A percentile compares a stretch with the other conserved stretches of the same genome.
Conservation (phyloP, 2,113 vertebrate genomes). For the Mesitornis unicolor region DNA sequence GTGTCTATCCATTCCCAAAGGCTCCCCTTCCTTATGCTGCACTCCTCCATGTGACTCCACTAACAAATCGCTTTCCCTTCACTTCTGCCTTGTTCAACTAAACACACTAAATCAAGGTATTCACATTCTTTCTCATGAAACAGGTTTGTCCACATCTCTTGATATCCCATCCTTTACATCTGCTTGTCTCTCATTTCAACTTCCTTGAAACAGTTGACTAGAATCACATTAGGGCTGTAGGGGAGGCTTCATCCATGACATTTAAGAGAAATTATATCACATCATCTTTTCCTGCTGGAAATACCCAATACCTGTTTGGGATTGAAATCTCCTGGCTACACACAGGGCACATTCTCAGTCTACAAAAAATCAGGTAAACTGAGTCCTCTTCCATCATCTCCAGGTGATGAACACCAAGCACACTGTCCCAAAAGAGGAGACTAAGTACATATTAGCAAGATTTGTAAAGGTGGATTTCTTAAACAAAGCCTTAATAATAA, state of each 20-base stretch:
- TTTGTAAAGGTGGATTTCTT: not conserved
- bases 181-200: not conserved
- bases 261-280: not conserved
- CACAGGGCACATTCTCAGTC: not conserved
- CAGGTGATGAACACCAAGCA: not conserved
- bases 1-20: not conserved
- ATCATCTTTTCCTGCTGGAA: not conserved
- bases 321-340: not conserved
- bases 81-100: not conserved
- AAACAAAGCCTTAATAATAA: not conserved
- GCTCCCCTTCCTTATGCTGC: not conserved
- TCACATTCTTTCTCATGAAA: not conserved
- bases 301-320: not conserved
- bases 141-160: constrained; percentile 33
- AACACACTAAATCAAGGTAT: not conserved
- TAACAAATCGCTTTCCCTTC: not conserved
- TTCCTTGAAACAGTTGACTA: not conserved
- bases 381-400: not conserved
- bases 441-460: not conserved
- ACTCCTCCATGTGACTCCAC: not conserved
- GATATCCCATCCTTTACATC: not conserved
- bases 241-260: not conserved
- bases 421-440: not conserved
- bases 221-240: not conserved
- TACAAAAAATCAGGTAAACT: not conserved